Base-by-base conservation (phyloP, 53 echinoderm and acorn worm genomes). In the Astropecten irregularis region DNA sequence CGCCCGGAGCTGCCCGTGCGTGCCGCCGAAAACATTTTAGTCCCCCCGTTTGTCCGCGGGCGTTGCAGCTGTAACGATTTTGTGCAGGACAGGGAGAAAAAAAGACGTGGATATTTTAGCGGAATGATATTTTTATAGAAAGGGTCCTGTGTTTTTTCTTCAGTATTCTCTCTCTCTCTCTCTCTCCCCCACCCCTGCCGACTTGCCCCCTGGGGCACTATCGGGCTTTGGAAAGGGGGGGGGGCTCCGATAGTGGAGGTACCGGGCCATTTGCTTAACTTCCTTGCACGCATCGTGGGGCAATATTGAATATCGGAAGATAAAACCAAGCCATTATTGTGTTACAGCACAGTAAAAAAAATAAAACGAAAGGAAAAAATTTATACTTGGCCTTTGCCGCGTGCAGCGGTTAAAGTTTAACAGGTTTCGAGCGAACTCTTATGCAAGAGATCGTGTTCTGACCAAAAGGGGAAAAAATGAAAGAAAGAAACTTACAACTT, bases 1-100 rank as follows among this genome's bases (percentile, higher is more conserved):
- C 39, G 76, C 76, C 76, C 55, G 40, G 38, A 76, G 76, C 76
- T 28, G 76, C 58, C 76, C 76, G 76, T 39, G 76, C 76, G 76
- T 76, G 76, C 76, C 55, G 76, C 76, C 76, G 76, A 76, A 76
- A 76, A 76, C 76, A 76, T 76, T 76, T 76, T 76, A 76, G 76
- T 39, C 33, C 55, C n/a, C 76, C 22, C 76, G 56, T 76, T 55
- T 76, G 76, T 42, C 76, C 76, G 55, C 56, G 15, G 76, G 76
- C 76, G 76, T 23, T 76, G 76, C 76, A 76, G 76, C 76, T 76
- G 76, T 76, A 76, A 76, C 76, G 76, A 76, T 76, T 76, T 76
- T 76, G 76, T 76, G 54, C 76, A 76, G 76, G 35, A 58, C 56
- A 76, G 76, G 76, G 76, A 76, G n/a, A n/a, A n/a, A n/a, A n/a